Conservation (phyloP, 2,797 vertebrate species). For the Sciurus carolinensis region DNA sequence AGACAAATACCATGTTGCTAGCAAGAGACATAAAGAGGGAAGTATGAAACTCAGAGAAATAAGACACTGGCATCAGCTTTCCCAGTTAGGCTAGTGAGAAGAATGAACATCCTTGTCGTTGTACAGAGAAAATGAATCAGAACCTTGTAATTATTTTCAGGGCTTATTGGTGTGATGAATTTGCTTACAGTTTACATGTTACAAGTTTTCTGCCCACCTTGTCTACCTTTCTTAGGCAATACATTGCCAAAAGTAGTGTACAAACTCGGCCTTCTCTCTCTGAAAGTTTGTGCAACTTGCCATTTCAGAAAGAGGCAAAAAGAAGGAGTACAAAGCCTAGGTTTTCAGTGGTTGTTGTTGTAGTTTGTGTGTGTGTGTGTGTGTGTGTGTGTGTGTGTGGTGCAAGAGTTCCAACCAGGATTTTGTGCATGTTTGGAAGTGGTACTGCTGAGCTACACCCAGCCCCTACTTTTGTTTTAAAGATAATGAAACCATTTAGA, state of each 20-base stretch:
- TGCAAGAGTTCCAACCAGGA: background rate
- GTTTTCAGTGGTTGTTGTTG: background rate
- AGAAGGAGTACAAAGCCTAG: background rate
- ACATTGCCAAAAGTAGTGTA: background rate
- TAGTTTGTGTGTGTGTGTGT: background rate
- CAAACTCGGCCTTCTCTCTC: background rate
- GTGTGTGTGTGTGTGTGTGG: background rate
- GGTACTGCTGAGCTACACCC: too few species aligned
- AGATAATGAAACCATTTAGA: background rate
- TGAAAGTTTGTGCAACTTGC: background rate
- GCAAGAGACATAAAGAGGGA: background rate
- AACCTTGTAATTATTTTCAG: conserved; percentile 15
- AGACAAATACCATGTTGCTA: background rate
- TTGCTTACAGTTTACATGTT: background rate
- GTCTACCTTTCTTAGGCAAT: background rate
- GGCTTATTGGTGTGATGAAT: background rate
- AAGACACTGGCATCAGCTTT: background rate
- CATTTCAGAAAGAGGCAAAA: background rate
- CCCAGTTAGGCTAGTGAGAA: background rate
- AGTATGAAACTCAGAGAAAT: background rate
- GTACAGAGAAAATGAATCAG: background rate
- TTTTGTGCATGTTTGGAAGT: background rate
- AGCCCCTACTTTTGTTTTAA: background rate
- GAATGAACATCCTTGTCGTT: background rate
- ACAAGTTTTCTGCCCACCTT: background rate